phyloP scores from a whole-genome alignment of 2,113 vertebrate species.

The Mormyrus iriodes region DNA sequence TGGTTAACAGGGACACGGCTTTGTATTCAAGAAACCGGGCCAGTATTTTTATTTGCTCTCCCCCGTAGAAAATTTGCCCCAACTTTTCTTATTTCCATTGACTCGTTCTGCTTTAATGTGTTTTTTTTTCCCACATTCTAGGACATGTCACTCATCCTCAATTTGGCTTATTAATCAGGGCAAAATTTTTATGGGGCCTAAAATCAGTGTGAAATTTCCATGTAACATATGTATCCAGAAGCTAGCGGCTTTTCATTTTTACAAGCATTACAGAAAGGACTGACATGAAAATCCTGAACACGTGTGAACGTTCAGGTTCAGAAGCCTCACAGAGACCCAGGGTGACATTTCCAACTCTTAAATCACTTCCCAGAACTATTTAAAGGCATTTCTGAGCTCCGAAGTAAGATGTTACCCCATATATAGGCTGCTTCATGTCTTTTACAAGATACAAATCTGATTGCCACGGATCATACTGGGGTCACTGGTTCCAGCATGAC shows the following conservation, averaged over 20 bases:
- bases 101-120: neutral
- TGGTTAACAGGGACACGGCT: neutral
- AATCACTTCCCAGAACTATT: neutral
- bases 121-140: neutral
- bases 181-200: neutral
- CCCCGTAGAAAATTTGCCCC: neutral
- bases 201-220: neutral
- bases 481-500: neutral
- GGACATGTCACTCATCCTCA: neutral
- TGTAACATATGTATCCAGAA: neutral
- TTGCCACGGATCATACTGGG: neutral
- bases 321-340: neutral
- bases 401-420: neutral
- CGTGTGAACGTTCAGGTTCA: neutral
- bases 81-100: neutral
- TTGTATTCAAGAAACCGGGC: neutral
- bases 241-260: neutral
- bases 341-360: neutral
- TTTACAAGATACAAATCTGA: slow-evolving; percentile 7
- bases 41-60: neutral
- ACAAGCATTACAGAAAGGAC: neutral
- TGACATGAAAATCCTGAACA: neutral
- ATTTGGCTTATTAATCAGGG: neutral
- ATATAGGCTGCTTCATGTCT: neutral
- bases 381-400: neutral